Evolutionary conservation across 2,888 invertebrate species (phyloP), one percentile per base, ranked within the genome.

Genomic region (Drosophila pullipes): DNA sequence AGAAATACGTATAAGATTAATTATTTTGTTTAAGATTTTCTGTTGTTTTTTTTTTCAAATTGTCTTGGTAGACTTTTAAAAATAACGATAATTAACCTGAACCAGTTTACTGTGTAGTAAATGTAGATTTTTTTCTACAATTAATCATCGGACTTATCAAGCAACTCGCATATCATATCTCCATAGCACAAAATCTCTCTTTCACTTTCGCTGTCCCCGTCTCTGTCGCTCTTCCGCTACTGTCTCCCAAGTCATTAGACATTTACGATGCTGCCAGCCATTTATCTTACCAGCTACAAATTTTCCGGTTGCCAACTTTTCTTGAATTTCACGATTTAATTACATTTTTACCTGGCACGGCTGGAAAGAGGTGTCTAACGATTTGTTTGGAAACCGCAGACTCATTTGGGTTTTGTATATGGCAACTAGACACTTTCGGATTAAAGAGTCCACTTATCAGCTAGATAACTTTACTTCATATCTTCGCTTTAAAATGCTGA

Each of bases 311-410:
- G 47, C 58, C n/a, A 55, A 47, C 25, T 52, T 71, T 72, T 67
- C 63, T 66, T 50, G 28, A 59, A 41, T 55, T 63, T 67, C 18
- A 52, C 59, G 49, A 37, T 70, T 50, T 52, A 61, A 57, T 70
- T 59, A 50, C 54, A 22, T 58, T 61, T 69, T 60, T 79, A 79
- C 69, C 77, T 76, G 78, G 28, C 52, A 44, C 47, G 35, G 13
- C 37, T 53, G 54, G 39, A 54, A 33, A 31, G 4, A 11, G 63
- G 47, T 33, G 52, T 28, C 30, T 75, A 76, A 59, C 55, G 65
- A 63, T 62, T 66, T 64, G 58, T 41, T 18, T 30, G 39, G n/a
- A 41, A 80, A 73, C 47, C 54, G 68, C 72, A 37, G 31, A 65
- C 31, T 80, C 76, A 80, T 68, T 47, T 62, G 18, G 10, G 22